phyloP scores from a whole-genome alignment of 2,113 vertebrate species.

The Xerus inauris region DNA sequence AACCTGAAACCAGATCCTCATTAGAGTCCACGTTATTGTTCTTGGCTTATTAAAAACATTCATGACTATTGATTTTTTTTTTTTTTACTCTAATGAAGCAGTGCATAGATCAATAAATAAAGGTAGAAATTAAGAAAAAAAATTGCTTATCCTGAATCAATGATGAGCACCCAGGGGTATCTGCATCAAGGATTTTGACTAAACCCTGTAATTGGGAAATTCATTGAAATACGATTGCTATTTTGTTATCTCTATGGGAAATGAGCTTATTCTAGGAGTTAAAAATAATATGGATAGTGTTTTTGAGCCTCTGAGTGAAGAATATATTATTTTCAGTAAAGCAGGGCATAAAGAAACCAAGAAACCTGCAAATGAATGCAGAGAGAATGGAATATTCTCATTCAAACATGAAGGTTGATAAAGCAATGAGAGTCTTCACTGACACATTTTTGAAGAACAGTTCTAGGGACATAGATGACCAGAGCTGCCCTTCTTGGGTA shows the following conservation, averaged over 20 bases:
- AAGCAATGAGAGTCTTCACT: not conserved
- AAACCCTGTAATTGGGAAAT: conserved; percentile 65
- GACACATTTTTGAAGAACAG: not conserved
- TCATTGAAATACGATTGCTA: not conserved
- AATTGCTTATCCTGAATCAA: conserved; percentile 7
- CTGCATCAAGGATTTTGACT: conserved; percentile 69
- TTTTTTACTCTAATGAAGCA: not conserved
- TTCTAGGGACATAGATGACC: not conserved
- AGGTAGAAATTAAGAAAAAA: not conserved
- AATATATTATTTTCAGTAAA: conserved; percentile 3
- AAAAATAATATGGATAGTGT: not conserved
- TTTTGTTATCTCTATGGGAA: not conserved
- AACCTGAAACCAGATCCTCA: not conserved
- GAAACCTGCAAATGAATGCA: not conserved
- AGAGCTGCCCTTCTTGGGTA: not conserved
- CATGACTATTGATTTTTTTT: not conserved
- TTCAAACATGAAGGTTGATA: not conserved
- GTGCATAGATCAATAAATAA: conserved; percentile 11
- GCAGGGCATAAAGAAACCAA: not conserved
- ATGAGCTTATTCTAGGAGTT: not conserved
- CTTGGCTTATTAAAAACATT: not conserved
- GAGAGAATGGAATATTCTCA: not conserved
- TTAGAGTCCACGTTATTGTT: not conserved
- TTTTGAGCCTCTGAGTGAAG: not conserved
- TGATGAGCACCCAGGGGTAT: conserved; percentile 70